Conservation (phyloP, 2,888 invertebrate genomes). For the Stegophylla sp. region DNA sequence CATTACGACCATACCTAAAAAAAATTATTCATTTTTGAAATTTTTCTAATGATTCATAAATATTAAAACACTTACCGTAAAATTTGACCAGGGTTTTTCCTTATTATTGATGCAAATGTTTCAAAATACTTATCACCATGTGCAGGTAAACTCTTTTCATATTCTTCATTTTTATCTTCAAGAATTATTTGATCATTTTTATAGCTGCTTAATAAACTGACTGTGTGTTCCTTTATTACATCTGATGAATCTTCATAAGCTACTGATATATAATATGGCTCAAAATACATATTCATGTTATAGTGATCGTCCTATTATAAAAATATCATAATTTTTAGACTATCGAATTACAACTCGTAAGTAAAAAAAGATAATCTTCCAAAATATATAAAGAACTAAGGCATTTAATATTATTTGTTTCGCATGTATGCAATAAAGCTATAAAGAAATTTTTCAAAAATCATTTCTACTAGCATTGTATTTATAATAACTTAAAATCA, state of each 20-base stretch:
- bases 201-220: constrained; percentile 35
- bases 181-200: constrained; percentile 31
- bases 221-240: constrained; percentile 60
- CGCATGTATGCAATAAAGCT: too few species aligned
- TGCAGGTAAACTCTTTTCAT: constrained; percentile 79
- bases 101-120: constrained; percentile 76
- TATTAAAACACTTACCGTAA: constrained; percentile 70
- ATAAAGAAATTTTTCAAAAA: too few species aligned
- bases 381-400: neutral
- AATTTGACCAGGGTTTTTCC: constrained; percentile 81
- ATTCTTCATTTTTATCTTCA: constrained; percentile 69
- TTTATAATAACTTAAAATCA: too few species aligned
- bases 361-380: too few species aligned
- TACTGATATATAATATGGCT: constrained; percentile 70
- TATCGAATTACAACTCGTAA: too few species aligned
- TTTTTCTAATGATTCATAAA: neutral
- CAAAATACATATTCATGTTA: constrained; percentile 65
- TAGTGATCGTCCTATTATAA: constrained; percentile 19
- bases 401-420: constrained; percentile 30
- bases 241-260: constrained; percentile 68
- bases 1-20: constrained; percentile 78
- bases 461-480: too few species aligned
- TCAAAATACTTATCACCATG: constrained; percentile 86
- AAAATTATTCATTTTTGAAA: neutral
- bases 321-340: constrained; percentile 12